Evolutionary conservation across 2,888 invertebrate genomes (phyloP).

Genomic region (Blastobasis lacticolella): DNA sequence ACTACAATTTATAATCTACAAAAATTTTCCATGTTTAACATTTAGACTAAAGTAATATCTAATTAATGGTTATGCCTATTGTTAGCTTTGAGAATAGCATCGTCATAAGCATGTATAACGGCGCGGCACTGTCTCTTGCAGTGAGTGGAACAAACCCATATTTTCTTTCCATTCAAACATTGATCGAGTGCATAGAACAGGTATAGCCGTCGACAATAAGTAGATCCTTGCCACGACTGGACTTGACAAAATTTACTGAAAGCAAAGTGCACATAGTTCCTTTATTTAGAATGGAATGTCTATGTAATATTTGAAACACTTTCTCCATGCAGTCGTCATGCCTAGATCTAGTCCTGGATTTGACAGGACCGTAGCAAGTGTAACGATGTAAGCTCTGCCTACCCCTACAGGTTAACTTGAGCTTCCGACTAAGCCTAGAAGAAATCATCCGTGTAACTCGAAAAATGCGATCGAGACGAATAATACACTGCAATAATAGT

Average conservation of each 20-base stretch:
- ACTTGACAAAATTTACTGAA: conserved; percentile 20
- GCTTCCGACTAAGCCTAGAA: too few species aligned
- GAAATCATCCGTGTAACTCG: too few species aligned
- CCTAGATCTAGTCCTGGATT: too few species aligned
- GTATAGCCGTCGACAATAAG: conserved; percentile 10
- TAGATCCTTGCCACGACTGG: conserved; percentile 18
- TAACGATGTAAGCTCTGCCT: too few species aligned
- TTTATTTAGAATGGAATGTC: background rate
- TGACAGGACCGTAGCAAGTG: too few species aligned
- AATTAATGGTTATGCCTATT: conserved; percentile 14
- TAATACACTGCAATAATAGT: too few species aligned
- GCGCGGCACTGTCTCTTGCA: conserved; percentile 29
- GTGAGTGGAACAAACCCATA: conserved; percentile 37
- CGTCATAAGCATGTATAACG: conserved; percentile 24
- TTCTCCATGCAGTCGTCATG: background rate
- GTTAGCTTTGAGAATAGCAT: conserved; percentile 23
- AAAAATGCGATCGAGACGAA: too few species aligned
- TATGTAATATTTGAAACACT: background rate
- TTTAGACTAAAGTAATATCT: background rate
- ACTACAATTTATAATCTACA: too few species aligned
- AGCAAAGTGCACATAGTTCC: background rate
- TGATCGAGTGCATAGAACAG: conserved; percentile 15
- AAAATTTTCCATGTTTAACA: too few species aligned
- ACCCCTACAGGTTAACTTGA: too few species aligned
- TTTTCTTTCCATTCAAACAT: conserved; percentile 12